phyloP scores from a whole-genome alignment of 2,888 invertebrate genomes.

The Venustoraphidia nigricollis region DNA sequence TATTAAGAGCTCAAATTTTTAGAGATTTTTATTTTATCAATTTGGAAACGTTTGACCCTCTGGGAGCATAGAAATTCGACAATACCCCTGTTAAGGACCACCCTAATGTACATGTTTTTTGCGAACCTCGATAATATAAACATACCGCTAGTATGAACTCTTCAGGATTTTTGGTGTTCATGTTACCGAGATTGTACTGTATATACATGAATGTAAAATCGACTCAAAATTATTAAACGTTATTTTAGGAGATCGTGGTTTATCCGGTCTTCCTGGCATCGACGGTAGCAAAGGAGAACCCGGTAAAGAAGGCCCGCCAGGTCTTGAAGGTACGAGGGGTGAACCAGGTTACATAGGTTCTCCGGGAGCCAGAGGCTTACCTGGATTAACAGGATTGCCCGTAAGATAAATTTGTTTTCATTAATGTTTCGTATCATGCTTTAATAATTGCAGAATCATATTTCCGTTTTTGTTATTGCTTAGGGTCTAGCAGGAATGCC shows the following conservation, averaged over 20 bases:
- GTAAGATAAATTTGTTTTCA: conserved; percentile 16
- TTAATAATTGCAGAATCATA: background rate
- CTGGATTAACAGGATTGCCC: conserved; percentile 20
- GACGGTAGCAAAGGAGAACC: conserved; percentile 21
- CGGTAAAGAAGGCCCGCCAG: conserved; percentile 16
- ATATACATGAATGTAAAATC: too few relatives aligned
- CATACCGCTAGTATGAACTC: too few relatives aligned
- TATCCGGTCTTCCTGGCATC: conserved; percentile 22
- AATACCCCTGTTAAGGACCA: too few relatives aligned
- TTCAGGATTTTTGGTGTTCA: too few relatives aligned
- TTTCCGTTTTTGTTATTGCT: background rate
- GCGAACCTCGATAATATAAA: too few relatives aligned
- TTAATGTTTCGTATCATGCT: background rate
- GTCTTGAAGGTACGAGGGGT: conserved; percentile 16
- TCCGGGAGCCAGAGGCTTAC: conserved; percentile 24
- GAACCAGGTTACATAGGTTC: conserved; percentile 23
- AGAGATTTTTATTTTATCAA: too few relatives aligned
- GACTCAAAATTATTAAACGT: background rate
- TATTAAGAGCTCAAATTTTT: too few relatives aligned
- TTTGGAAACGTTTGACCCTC: too few relatives aligned
- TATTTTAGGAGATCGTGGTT: conserved; percentile 20
- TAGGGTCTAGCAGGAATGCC: background rate
- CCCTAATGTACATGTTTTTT: too few relatives aligned
- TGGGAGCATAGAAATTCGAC: too few relatives aligned
- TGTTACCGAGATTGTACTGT: too few relatives aligned